Base-by-base conservation (phyloP, 2,888 invertebrate genomes). In the Tinea trinotella region DNA sequence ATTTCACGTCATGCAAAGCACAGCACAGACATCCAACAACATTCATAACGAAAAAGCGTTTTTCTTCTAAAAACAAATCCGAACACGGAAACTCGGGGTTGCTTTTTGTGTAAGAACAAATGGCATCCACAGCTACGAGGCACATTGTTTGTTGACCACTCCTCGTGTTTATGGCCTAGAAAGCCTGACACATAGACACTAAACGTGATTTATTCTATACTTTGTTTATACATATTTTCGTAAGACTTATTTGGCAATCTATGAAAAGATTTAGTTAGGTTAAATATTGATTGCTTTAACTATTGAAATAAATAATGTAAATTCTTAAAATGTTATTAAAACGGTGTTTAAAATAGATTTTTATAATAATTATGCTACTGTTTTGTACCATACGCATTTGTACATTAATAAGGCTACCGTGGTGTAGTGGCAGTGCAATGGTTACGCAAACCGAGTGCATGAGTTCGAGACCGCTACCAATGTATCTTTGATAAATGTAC, bases 111-210 rank as follows among this genome's bases (percentile, higher is more conserved):
- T 15, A 22, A 54, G 36, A 54, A 20, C 54, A 44, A 55, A 52
- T 52, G 22, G 55, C 24, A n/a, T n/a, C 13, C 24, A 3, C 12
- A n/a, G 24, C 12, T 15, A 22, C 22, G 48, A 63, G 65, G 64
- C 66, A 70, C 70, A 68, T 74, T 76, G 75, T 76, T 71, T 71
- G 69, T 64, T 74, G 75, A 72, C 76, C 74, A 65, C 65, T 60
- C 65, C 57, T 64, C 68, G 67, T 74, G 71, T 76, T 75, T 77
- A 76, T 72, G 63, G 71, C 66, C 66, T 63, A 68, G 69, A 66
- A 65, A 65, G 65, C 70, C 67, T 67, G 68, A 64, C 67, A 59
- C 62, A 58, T 58, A 56, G 61, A 61, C 63, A 64, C 62, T 67
- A 64, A 64, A 66, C 58, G 59, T 66, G 67, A 68, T 68, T 67